Percentiles rank a stretch among this genome's conserved stretches.
These are phyloP conservation scores for Machaerirhynchus nigripectus DNA, from an alignment of 2,113 vertebrate genomes.

Conservation along the genomic window DNA sequence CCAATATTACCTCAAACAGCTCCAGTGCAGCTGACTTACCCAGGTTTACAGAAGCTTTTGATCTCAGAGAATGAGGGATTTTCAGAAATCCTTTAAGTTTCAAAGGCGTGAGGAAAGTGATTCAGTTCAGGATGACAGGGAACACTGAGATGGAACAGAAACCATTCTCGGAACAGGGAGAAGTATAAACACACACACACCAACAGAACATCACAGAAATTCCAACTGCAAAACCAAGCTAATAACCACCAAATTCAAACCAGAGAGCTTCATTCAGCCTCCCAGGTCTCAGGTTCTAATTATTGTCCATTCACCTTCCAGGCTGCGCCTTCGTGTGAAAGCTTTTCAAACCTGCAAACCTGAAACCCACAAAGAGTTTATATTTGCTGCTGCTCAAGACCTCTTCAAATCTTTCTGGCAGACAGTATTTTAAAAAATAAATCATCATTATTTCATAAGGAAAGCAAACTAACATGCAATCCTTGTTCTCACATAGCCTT, in stretches of 20 bases:
- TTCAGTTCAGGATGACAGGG: not conserved
- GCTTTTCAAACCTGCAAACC: not conserved
- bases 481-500: not conserved
- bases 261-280: not conserved
- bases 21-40: not conserved
- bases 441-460: not conserved
- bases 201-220: not conserved
- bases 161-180: not conserved
- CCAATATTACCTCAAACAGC: not conserved
- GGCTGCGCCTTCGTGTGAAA: rapidly evolving
- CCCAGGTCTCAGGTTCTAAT: not conserved
- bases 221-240: not conserved
- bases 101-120: not conserved
- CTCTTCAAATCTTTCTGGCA: not conserved
- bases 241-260: too few species aligned
- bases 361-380: not conserved
- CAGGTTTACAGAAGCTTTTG: not conserved
- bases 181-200: not conserved
- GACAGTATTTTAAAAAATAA: not conserved
- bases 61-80: not conserved
- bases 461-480: not conserved
- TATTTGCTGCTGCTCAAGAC: not conserved
- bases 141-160: not conserved
- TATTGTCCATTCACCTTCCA: not conserved
- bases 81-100: not conserved